These are phyloP conservation scores for Rhinichthys klamathensis DNA, from an alignment of 2,113 vertebrate species.

Conservation along the genomic window DNA sequence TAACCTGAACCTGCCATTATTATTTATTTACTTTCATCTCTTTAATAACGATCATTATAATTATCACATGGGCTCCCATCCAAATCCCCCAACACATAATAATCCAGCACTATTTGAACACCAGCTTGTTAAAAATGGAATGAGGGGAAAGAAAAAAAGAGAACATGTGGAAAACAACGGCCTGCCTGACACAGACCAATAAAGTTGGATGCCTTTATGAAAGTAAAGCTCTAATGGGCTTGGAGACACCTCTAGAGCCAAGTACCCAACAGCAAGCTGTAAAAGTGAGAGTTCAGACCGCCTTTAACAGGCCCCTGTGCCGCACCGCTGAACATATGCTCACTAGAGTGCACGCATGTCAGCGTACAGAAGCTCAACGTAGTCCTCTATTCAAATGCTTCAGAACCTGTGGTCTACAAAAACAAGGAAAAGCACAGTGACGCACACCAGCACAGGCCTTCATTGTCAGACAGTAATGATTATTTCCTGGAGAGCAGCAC, in stretches of 20 bases:
- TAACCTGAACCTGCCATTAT: slow-evolving; percentile 43
- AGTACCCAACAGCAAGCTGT: slow-evolving; percentile 36
- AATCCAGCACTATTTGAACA: slow-evolving; percentile 48
- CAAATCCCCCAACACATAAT: slow-evolving; percentile 46
- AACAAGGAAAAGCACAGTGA: slow-evolving; percentile 28
- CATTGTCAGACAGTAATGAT: slow-evolving; percentile 33
- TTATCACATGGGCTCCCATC: slow-evolving; percentile 41
- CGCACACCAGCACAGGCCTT: slow-evolving; percentile 11
- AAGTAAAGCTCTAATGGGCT: slow-evolving; percentile 45
- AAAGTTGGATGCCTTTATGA: slow-evolving; percentile 53
- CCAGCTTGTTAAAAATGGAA: slow-evolving; percentile 52
- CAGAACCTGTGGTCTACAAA: neutral
- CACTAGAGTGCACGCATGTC: neutral
- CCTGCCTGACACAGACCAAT: slow-evolving; percentile 48
- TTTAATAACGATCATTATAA: slow-evolving; percentile 44
- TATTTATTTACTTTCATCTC: slow-evolving; percentile 41
- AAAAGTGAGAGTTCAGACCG: slow-evolving; percentile 36
- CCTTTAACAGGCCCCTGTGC: slow-evolving; percentile 5
- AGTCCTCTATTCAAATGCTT: slow-evolving; percentile 18
- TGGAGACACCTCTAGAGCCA: slow-evolving; percentile 51
- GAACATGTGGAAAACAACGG: slow-evolving; percentile 52
- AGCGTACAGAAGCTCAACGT: neutral
- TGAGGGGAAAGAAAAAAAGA: neutral
- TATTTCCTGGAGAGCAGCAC: slow-evolving; percentile 38
- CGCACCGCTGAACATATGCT: neutral